Percentiles rank a stretch among this genome's conserved stretches.
These are phyloP conservation scores for Desmodus rotundus DNA, from an alignment of 2,113 vertebrate species.

Conservation along the genomic window DNA sequence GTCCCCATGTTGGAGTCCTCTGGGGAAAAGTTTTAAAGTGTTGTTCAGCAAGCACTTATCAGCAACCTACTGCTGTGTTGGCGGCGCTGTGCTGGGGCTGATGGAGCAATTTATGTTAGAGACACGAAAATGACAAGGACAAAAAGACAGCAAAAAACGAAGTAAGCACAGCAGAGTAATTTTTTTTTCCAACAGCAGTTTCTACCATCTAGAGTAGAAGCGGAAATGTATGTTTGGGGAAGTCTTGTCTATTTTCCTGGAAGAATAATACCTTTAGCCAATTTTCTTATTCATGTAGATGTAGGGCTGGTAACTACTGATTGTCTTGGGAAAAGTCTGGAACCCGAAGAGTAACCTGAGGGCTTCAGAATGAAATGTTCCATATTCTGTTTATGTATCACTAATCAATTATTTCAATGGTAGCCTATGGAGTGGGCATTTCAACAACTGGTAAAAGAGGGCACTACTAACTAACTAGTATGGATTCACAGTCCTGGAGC, in stretches of 20 bases:
- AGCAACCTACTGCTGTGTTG: not conserved
- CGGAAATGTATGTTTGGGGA: not conserved
- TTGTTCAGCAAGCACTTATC: not conserved
- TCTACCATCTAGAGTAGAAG: not conserved
- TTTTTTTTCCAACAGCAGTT: not conserved
- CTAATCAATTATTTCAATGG: not conserved
- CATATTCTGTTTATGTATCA: not conserved
- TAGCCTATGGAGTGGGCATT: not conserved
- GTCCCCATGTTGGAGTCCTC: not conserved
- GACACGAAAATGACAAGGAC: not conserved
- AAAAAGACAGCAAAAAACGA: not conserved
- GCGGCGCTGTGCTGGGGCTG: not conserved
- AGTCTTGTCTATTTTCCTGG: not conserved
- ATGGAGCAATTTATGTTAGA: not conserved
- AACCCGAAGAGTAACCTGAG: not conserved
- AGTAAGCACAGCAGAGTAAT: not conserved
- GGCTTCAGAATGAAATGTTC: not conserved
- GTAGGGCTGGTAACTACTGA: not conserved
- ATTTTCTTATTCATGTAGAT: not conserved
- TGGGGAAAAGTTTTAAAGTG: not conserved
- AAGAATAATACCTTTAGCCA: not conserved
- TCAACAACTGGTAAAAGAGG: not conserved
- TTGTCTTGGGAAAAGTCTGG: not conserved
- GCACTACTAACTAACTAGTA: not conserved
- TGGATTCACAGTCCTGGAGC: not conserved